Percentiles rank a stretch among this genome's conserved stretches.
phyloP scores from a whole-genome alignment of 2,888 invertebrate species.

The Tuberolachnus salignus region DNA sequence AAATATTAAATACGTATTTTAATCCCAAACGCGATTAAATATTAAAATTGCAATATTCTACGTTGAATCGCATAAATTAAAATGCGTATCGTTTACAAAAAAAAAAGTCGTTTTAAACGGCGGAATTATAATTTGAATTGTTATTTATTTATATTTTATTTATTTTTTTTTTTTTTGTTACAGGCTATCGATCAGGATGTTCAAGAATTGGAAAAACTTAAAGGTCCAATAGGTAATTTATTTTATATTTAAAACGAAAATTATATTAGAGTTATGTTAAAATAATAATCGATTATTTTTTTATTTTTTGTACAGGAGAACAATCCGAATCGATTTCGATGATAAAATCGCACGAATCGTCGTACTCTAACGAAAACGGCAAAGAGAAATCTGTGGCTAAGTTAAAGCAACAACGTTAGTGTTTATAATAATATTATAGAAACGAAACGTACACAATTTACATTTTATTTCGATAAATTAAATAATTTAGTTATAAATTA shows the following conservation, averaged over 20 bases:
- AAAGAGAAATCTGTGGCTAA: conserved; percentile 62
- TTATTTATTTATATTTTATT: background rate
- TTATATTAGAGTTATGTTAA: background rate
- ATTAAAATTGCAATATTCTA: too few species aligned
- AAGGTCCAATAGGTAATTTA: conserved; percentile 58
- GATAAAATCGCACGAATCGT: conserved; percentile 63
- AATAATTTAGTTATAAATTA: too few species aligned
- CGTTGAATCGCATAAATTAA: too few species aligned
- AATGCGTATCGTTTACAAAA: too few species aligned
- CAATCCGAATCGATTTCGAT: conserved; percentile 56
- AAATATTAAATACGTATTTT: too few species aligned
- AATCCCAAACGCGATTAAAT: too few species aligned
- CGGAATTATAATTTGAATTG: too few species aligned
- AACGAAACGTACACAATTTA: background rate
- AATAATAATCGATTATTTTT: background rate
- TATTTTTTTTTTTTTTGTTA: conserved; percentile 29
- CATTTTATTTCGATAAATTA: background rate
- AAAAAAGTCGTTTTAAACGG: too few species aligned
- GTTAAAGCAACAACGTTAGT: conserved; percentile 62
- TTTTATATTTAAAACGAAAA: background rate
- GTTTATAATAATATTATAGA: background rate
- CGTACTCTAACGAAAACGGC: conserved; percentile 62
- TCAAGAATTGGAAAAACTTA: conserved; percentile 65
- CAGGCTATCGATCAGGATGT: conserved; percentile 64
- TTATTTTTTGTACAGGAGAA: conserved; percentile 54